Evolutionary conservation across 2,888 invertebrate species (phyloP), one percentile per base, ranked within the genome.

Genomic region (Gasteruption jaculator): DNA sequence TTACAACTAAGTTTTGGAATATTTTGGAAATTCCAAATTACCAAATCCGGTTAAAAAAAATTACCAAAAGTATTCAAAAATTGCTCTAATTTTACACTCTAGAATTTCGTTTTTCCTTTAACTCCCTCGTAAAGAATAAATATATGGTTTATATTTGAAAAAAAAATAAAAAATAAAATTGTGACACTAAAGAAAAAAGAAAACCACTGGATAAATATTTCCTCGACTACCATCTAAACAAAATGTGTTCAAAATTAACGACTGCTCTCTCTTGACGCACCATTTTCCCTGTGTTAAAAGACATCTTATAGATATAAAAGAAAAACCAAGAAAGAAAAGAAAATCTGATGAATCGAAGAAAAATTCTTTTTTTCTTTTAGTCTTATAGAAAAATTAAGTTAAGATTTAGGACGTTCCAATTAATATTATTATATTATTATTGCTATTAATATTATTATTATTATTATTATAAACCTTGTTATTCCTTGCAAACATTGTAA

Each of bases 401-500:
- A 50, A 52, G 46, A 46, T 51, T 49, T 48, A 49, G 41, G 41
- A 43, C 43, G 47, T 52, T 53, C 44, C 48, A 46, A 49, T 47
- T 50, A 54, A 49, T 39, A 46, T 43, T 43, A 43, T 35, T 41
- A 46, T 46, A 43, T 33, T 38, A 38, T 43, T 39, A 39, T 44
- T 42, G 37, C 33, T n/a, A 35, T 40, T 24, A 40, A 29, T 45
- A 49, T 39, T 40, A 44, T 41, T 45, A 43, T 44, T 42, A 61
- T 63, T 60, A 63, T 54, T 57, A 59, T 55, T 57, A 61, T 63
- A 63, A 53, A 67, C 60, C 61, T 69, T 69, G 69, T 69, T 69
- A 69, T 69, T 63, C 61, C 63, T 67, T 69, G 63, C 64, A 69
- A 65, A n/a, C n/a, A 60, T 63, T 69, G 69, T 69, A 69, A 69